Base-by-base conservation (phyloP, 2,113 vertebrate genomes). In the Mola mola region DNA sequence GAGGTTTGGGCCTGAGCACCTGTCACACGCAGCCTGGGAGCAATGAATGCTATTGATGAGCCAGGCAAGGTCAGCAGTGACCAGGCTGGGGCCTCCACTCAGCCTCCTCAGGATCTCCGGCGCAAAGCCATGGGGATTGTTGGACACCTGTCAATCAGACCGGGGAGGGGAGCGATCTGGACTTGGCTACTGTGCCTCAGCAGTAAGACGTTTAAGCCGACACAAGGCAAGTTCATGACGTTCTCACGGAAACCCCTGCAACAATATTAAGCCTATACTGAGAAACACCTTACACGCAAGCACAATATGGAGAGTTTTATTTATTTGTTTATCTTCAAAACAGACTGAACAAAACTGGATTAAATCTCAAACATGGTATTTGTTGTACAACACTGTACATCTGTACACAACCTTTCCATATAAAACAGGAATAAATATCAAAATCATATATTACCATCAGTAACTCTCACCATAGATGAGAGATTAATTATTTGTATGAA, bases 101-200 rank as follows among this genome's bases (percentile, higher is more conserved):
- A 12, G 72, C 68, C 68, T 84, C 78, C 69, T 49, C 20, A 41
- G 82, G 83, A 92, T 91, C 88, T 91, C 87, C 73, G 82, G 88
- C 62, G 70, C 75, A 87, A 92, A 91, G 88, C 89, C 88, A 53
- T 37, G 38, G 75, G 87, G 89, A 88, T 88, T 81, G 86, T 71
- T 72, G 75, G 89, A 90, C 89, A 88, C 88, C 90, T 92, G 89
- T 90, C 91, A 89, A 85, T 93, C 90, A 91, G 52, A 37, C 28
- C 0, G 4, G 51, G 43, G 60, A 72, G 80, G 52, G 61, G 60
- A 71, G 70, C 74, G 25, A 64, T 75, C 68, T 72, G 64, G 65
- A 64, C 82, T 53, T 40, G 60, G 84, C 83, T 85, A 85, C 82
- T 71, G 83, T 61, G 71, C 58, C 81, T 74, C 58, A 57, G 76